These are phyloP conservation scores for Sebastes iracundus DNA, from an alignment of 2,797 vertebrate species.

Conservation along the genomic window DNA sequence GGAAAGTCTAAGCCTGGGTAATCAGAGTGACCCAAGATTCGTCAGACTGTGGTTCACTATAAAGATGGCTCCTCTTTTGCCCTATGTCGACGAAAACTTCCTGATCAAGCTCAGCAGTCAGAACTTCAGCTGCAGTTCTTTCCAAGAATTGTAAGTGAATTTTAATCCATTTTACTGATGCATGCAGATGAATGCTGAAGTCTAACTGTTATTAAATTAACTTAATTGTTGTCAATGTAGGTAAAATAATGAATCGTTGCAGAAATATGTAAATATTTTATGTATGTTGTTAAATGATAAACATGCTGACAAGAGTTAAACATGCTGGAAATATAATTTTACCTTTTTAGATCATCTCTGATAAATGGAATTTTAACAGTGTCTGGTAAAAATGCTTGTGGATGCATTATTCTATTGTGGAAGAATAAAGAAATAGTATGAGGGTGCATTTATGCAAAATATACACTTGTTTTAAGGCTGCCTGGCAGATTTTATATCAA, in stretches of 20 bases:
- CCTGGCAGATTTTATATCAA: no score
- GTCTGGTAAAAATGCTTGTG: no score
- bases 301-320: no score
- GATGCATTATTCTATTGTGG: no score
- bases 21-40: conserved; percentile 45
- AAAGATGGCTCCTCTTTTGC: conserved; percentile 62
- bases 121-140: conserved; percentile 67
- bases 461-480: no score
- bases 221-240: background rate
- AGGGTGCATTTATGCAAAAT: no score
- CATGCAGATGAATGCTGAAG: background rate
- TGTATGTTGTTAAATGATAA: background rate
- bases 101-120: conserved; percentile 52
- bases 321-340: no score
- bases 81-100: conserved; percentile 35
- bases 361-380: no score
- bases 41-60: conserved; percentile 58
- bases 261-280: background rate
- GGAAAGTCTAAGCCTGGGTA: conserved; percentile 41
- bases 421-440: no score
- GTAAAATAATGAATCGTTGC: background rate
- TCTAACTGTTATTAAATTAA: background rate
- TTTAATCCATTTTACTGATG: background rate
- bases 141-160: conserved; percentile 63
- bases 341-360: no score